A percentile compares a stretch with the other conserved stretches of the same genome.
Evolutionary conservation across 2,797 vertebrate species (phyloP).

Genomic region (Pyrocephalus nanus): DNA sequence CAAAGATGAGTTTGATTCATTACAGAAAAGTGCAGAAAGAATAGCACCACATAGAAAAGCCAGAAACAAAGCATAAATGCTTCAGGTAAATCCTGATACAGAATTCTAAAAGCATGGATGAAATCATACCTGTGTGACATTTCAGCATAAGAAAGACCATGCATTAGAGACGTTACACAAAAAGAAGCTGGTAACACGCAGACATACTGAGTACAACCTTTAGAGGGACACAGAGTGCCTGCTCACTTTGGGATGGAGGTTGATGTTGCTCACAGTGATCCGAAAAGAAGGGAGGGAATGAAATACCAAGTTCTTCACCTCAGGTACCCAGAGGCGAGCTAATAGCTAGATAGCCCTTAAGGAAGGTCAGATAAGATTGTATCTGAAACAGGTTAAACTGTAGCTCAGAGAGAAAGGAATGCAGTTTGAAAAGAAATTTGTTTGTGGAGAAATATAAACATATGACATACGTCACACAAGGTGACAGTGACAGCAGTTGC

Average conservation of each 20-base stretch:
- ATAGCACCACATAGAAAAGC: background rate
- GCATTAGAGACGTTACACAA: background rate
- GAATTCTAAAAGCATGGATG: background rate
- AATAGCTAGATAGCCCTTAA: background rate
- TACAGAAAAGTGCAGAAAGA: background rate
- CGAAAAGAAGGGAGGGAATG: background rate
- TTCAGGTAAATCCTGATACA: background rate
- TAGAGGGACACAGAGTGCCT: background rate
- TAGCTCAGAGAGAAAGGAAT: background rate
- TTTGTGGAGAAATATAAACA: background rate
- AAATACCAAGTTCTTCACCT: background rate
- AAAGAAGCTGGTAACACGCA: background rate
- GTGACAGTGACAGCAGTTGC: background rate
- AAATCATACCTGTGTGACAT: slow-evolving; percentile 1
- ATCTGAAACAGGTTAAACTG: background rate
- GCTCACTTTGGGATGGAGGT: background rate
- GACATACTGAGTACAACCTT: background rate
- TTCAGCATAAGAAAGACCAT: background rate
- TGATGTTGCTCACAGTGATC: background rate
- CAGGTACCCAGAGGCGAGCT: background rate
- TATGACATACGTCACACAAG: background rate
- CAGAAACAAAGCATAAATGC: background rate
- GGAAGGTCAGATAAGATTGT: background rate
- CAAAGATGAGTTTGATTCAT: background rate
- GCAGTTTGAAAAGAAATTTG: background rate